phyloP scores from a whole-genome alignment of 1,140 invertebrate species.

The Metaphire vulgaris region DNA sequence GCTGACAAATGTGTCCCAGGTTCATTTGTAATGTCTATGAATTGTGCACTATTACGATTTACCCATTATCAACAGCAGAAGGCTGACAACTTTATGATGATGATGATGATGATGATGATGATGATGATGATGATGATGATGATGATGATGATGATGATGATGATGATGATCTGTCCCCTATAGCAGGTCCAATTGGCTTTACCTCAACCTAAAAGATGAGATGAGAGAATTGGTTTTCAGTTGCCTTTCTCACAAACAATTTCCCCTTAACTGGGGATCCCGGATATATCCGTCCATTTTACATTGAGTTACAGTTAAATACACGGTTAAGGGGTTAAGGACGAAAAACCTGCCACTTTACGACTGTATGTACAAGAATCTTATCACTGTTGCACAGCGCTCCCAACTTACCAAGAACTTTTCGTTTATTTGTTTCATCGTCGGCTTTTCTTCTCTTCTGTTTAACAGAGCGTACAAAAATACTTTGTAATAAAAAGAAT shows the following conservation, averaged over 20 bases:
- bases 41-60: neutral
- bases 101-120: slow-evolving; percentile 11
- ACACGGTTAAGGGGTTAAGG: no score
- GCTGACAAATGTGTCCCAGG: neutral
- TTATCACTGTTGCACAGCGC: neutral
- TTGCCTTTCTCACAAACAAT: no score
- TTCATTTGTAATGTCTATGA: neutral
- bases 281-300: no score
- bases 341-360: neutral
- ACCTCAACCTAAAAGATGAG: neutral
- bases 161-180: neutral
- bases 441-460: slow-evolving; percentile 52
- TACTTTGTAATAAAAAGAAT: no score
- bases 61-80: neutral
- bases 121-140: neutral
- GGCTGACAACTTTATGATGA: neutral
- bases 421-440: slow-evolving; percentile 46
- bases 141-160: neutral
- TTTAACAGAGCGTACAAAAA: slow-evolving; percentile 29
- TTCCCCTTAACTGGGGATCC: no score
- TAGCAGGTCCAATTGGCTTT: neutral
- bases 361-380: neutral
- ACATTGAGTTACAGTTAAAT: no score
- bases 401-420: slow-evolving; percentile 39
- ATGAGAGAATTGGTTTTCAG: neutral